Evolutionary conservation across 2,113 vertebrate species (phyloP), one percentile per base, ranked within the genome.

Genomic region (Chrysemys picta): DNA sequence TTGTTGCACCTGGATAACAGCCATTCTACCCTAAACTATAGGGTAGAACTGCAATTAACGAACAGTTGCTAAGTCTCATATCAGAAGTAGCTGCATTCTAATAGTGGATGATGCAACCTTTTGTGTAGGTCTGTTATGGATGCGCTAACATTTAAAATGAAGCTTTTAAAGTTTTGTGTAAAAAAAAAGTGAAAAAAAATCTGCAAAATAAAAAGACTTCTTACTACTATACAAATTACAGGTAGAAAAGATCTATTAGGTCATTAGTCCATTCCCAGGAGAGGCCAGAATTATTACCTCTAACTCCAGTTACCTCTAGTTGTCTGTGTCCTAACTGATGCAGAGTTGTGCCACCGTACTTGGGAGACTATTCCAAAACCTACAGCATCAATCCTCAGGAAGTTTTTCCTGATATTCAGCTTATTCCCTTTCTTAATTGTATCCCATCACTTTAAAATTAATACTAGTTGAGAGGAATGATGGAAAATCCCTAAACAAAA

Each of bases 211-310:
- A 86, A 88, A 95, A 95, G 25, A 91, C 90, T 92, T 96, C 3
- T 29, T 82, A 89, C 56, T 10, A 89, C 79, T 19, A n/a, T 38
- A 56, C 7, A 85, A 92, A 65, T 59, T 25, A 72, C n/a, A 45
- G 2, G 88, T 93, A 92, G 94, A 96, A 97, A 57, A 94, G 75
- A 92, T 38, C 69, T 88, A 11, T 75, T 88, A 2, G 47, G 53
- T 27, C 8, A 45, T 78, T 78, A 78, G 38, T 47, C 42, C 22
- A 78, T 25, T 78, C 85, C 57, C 54, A 82, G 10, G 35, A 90
- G 13, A 95, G 93, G 83, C n/a, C 88, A 93, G 88, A 31, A 79
- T 93, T 83, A 82, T 95, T 97, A 96, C 96, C 87, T 90, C 80
- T 93, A 3, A 82, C 50, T 94, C 79, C 47, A 83, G 84, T 95